A percentile compares a stretch with the other conserved stretches of the same genome.
phyloP scores from a whole-genome alignment of 2,888 invertebrate species.

The Nineta flava region DNA sequence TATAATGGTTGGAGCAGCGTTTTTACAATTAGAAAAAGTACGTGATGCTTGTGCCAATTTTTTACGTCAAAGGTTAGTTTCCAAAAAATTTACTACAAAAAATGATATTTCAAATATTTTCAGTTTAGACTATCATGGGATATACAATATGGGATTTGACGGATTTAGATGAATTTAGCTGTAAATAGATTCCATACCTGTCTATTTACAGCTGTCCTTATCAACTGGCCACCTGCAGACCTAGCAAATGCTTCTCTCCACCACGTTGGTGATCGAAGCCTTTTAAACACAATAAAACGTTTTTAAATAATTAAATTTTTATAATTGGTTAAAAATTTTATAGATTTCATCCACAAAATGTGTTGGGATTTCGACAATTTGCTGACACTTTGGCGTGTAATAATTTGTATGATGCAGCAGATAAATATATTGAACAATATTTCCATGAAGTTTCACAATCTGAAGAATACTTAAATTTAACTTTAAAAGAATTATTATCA shows the following conservation, averaged over 20 bases:
- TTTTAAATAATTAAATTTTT: no score
- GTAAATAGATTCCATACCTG: neutral
- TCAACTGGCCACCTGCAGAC: no score
- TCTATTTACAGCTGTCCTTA: no score
- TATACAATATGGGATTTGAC: neutral
- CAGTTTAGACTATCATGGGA: no score
- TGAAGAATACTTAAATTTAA: slow-evolving; percentile 56
- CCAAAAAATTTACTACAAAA: neutral
- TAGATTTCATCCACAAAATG: slow-evolving; percentile 64
- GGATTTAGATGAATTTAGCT: slow-evolving; percentile 3
- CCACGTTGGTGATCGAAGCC: no score
- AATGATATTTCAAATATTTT: no score
- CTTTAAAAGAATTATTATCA: slow-evolving; percentile 44
- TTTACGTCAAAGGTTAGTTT: slow-evolving; percentile 44
- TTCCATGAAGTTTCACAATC: slow-evolving; percentile 60
- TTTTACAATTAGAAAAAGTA: slow-evolving; percentile 61
- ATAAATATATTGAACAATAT: slow-evolving; percentile 64
- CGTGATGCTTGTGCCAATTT: slow-evolving; percentile 73
- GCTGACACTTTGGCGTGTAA: slow-evolving; percentile 63
- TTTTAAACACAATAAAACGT: no score
- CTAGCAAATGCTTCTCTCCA: no score
- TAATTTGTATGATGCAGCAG: slow-evolving; percentile 52
- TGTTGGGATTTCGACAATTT: slow-evolving; percentile 62
- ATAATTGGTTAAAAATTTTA: no score
- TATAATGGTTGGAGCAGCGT: slow-evolving; percentile 71